Evolutionary conservation across 2,113 vertebrate species (phyloP).

Genomic region (Zosterops lateralis): DNA sequence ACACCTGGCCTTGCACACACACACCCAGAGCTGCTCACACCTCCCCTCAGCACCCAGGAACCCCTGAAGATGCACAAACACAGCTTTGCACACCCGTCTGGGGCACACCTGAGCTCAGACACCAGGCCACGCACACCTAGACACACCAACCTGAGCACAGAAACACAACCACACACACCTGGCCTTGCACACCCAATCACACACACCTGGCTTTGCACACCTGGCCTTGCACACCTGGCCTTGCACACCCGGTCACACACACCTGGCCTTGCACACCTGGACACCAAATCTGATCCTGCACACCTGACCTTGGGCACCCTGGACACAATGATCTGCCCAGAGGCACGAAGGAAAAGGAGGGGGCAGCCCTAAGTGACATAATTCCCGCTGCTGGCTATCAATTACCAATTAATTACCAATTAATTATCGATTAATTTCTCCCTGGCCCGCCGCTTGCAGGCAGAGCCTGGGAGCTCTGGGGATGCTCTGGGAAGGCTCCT

Average conservation of each 20-base stretch:
- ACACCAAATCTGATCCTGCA: fast-evolving
- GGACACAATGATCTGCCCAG: background rate
- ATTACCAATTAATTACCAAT: background rate
- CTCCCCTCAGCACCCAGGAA: fast-evolving
- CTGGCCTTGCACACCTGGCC: fast-evolving
- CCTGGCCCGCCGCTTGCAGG: background rate
- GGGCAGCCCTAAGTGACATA: background rate
- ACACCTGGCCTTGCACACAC: fast-evolving
- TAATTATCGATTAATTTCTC: background rate
- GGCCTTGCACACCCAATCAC: no score
- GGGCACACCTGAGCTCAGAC: background rate
- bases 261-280: background rate
- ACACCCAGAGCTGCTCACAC: background rate
- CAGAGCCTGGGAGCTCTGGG: background rate
- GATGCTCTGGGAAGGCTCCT: background rate
- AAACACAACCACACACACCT: no score
- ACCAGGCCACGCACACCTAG: fast-evolving
- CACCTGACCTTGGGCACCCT: fast-evolving
- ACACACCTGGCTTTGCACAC: no score
- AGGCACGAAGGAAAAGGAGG: background rate
- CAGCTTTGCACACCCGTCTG: background rate
- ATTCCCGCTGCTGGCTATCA: background rate
- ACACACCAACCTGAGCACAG: fast-evolving
- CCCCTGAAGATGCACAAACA: background rate
- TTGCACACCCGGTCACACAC: background rate